Base-by-base conservation (phyloP, 2,113 vertebrate species). In the Prinia subflava region DNA sequence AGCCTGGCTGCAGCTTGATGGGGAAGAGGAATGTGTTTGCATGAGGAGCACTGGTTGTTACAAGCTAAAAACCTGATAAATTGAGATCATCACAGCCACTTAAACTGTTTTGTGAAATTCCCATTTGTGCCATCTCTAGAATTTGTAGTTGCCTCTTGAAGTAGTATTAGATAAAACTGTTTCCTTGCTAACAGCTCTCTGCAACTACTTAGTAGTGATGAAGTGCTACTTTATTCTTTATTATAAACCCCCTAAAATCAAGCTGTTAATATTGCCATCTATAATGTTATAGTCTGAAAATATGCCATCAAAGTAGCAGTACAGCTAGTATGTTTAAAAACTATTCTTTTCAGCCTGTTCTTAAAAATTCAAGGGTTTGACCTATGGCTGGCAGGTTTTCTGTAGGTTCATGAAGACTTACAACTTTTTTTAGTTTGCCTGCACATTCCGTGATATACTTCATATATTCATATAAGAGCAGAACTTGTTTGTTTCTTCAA, bases 401-500 rank as follows among this genome's bases (percentile, higher is more conserved):
- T 81, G 9, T 50, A 42, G 31, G 17, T 52, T 57, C 3, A 3
- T 17, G 10, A 80, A 69, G 17, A 23, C 23, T 55, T 18, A 4
- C 0, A 19, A 19, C 8, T n/a, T 56, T 53, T 25, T 78, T 4
- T 4, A 46, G 18, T 82, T 55, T 44, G 10, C 11, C 15, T 57
- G 10, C 13, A 9, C 0, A 1, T 83, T 68, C 30, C 49, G 0
- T 52, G 22, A 14, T 56, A 24, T 1, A 25, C 30, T 92, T 23
- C 7, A 10, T 49, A 15, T 52, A 39, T 63, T 76, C 33, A 18
- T 12, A 0, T 35, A 82, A 14, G 4, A 69, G 30, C 28, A 42
- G 18, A 81, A 56, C 15, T 55, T 76, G 9, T 16, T 44, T 70
- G 4, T 46, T 89, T 59, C 37, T 89, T 71, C 50, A 52, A 13